Evolutionary conservation across 2,888 invertebrate genomes (phyloP).

Genomic region (Teleiodes luculella): DNA sequence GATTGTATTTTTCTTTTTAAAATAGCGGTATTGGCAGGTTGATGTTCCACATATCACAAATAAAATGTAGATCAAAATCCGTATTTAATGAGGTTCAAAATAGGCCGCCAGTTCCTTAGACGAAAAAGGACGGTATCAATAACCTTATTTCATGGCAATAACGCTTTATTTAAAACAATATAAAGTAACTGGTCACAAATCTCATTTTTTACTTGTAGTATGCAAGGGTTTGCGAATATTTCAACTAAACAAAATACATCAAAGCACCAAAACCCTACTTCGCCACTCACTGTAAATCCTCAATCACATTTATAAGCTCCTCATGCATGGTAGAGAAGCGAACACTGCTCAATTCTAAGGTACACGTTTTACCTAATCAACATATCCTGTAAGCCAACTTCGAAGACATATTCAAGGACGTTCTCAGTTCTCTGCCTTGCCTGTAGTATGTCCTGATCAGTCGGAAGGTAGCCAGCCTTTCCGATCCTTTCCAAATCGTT

Average conservation of each 20-base stretch:
- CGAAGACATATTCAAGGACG: conserved; percentile 99
- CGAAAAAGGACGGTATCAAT: too few species aligned
- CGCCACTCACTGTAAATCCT: background rate
- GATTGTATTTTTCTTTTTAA: background rate
- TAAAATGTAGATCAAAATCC: too few species aligned
- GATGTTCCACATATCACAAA: too few species aligned
- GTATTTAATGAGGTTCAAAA: too few species aligned
- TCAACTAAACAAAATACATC: background rate
- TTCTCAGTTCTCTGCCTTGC: conserved; percentile 98
- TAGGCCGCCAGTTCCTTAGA: too few species aligned
- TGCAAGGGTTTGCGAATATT: too few species aligned
- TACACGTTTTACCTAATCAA: conserved; percentile 3
- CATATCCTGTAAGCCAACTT: conserved; percentile 43
- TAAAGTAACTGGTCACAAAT: too few species aligned
- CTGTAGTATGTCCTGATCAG: conserved; percentile 97
- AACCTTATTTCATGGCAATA: too few species aligned
- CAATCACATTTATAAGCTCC: conserved; percentile 8
- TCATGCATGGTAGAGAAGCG: conserved; percentile 11
- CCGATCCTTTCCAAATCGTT: conserved; percentile 94
- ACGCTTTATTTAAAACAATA: too few species aligned
- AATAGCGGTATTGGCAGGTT: background rate
- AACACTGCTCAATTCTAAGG: background rate
- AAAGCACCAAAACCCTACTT: background rate
- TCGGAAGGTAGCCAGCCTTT: conserved; percentile 91
- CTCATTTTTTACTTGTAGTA: too few species aligned